Percentiles rank a stretch among this genome's conserved stretches.
phyloP scores from a whole-genome alignment of 2,797 vertebrate species.

The Microtus obscurus region DNA sequence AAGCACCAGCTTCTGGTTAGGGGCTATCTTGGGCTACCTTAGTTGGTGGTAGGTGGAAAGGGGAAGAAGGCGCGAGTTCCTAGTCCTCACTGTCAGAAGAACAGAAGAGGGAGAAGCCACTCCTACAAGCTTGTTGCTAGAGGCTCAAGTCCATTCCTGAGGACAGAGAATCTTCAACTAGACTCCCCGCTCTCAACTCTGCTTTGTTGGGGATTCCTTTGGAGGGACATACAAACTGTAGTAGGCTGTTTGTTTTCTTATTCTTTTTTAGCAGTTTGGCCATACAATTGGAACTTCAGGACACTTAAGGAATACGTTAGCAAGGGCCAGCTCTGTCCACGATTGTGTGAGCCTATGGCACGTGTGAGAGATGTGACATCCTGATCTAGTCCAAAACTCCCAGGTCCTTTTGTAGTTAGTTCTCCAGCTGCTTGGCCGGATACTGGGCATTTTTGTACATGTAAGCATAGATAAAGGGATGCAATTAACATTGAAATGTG shows the following conservation, averaged over 20 bases:
- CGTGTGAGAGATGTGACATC: not conserved
- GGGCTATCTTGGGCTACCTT: not conserved
- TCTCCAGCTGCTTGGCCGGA: not conserved
- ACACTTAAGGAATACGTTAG: slow-evolving; percentile 9
- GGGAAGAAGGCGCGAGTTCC: not conserved
- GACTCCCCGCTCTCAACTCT: not conserved
- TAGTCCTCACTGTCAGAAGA: not conserved
- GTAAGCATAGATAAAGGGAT: not conserved
- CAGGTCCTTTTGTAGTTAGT: not conserved
- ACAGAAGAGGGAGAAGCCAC: not conserved
- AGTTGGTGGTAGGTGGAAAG: not conserved
- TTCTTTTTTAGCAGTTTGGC: not conserved
- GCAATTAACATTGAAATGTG: slow-evolving; percentile 25
- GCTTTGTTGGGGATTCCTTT: not conserved
- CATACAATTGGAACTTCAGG: slow-evolving; percentile 1
- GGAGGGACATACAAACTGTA: not conserved
- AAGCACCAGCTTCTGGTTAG: not conserved
- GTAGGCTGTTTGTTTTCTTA: slow-evolving; percentile 12
- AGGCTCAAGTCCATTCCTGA: not conserved
- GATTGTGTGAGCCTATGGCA: not conserved
- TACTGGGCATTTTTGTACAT: not conserved
- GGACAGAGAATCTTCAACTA: not conserved
- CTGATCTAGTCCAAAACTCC: not conserved
- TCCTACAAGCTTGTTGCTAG: not conserved
- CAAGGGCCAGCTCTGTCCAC: not conserved